These are phyloP conservation scores for Hemibagrus guttatus DNA, from an alignment of 2,797 vertebrate genomes.

Conservation along the genomic window DNA sequence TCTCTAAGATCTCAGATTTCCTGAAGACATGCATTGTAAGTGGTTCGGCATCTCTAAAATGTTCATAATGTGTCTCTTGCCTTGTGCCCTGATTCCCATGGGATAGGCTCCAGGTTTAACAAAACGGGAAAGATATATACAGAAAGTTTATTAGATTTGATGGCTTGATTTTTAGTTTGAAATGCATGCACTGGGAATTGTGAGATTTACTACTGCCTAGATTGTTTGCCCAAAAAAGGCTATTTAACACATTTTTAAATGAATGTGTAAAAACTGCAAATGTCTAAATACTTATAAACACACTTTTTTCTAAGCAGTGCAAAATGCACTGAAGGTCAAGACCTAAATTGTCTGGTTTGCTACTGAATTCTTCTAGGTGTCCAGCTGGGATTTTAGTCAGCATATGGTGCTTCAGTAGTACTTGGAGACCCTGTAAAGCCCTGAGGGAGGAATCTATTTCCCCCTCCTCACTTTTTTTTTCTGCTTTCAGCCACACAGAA, in stretches of 20 bases:
- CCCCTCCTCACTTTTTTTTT: slow-evolving; percentile 22
- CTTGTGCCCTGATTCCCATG: too few species aligned
- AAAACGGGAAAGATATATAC: not conserved
- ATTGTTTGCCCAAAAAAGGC: not conserved
- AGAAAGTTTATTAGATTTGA: not conserved
- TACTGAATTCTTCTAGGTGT: slow-evolving; percentile 8
- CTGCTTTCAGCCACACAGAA: slow-evolving; percentile 60
- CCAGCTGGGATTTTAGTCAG: slow-evolving; percentile 37
- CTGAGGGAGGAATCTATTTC: slow-evolving; percentile 57
- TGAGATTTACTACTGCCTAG: not conserved
- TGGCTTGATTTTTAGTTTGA: not conserved
- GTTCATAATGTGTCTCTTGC: too few species aligned
- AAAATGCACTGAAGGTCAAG: not conserved
- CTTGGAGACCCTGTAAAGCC: slow-evolving; percentile 44
- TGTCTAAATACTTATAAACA: not conserved
- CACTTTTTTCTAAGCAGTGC: not conserved
- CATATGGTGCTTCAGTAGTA: slow-evolving; percentile 25
- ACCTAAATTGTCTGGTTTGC: not conserved
- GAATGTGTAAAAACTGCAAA: not conserved
- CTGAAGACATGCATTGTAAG: too few species aligned
- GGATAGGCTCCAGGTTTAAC: too few species aligned
- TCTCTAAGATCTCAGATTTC: too few species aligned
- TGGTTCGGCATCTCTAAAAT: too few species aligned
- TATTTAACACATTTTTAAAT: not conserved
- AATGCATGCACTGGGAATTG: not conserved